Base-by-base conservation (phyloP, 1,140 invertebrate genomes). In the Anagrus nilaparvatae region DNA sequence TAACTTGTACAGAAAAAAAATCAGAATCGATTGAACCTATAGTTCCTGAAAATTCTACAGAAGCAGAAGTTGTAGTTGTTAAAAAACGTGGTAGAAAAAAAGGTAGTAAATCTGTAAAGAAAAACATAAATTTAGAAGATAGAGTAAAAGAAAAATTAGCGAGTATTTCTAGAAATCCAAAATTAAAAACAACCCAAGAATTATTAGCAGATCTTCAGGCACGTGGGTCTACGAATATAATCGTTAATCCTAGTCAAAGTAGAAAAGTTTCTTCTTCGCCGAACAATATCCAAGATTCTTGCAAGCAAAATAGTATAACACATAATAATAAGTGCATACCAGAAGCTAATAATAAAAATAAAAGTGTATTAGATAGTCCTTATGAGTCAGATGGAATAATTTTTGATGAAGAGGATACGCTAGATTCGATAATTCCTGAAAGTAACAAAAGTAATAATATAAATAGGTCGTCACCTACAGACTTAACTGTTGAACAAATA, bases 141-240 rank as follows among this genome's bases (percentile, higher is more conserved):
- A 70, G 73, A 44, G 68, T 81, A 23, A 78, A 76, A 49, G 76
- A 76, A 50, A 80, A 79, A 57, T 60, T 80, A 46, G 77, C 75
- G 24, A 73, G 74, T 48, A 72, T 76, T 28, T 70, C 73, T 16
- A 69, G 77, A 25, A 78, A 73, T 51, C 75, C 79, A 45, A 78
- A 87, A 69, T 74, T 89, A 2, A 89, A 88, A 71, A 90, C 86
- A 2, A 89, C 86, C 17, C 82, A 86, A 52, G 82, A 90, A 58
- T 59, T 90, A 14, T 71, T 89, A 38, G 82, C 82, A 27, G 80
- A 84, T 55, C 67, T 89, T 43, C 80, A 84, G 58, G 81, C 78
- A 42, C 70, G 77, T 36, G 74, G 66, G 47, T 61, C 71, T 49
- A 46, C 52, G 39, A 59, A 51, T 47, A 24, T 46, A 38, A 55